Evolutionary conservation across 1,140 invertebrate species (phyloP), one percentile per base, ranked within the genome.

Genomic region (Chironomus striatipennis): DNA sequence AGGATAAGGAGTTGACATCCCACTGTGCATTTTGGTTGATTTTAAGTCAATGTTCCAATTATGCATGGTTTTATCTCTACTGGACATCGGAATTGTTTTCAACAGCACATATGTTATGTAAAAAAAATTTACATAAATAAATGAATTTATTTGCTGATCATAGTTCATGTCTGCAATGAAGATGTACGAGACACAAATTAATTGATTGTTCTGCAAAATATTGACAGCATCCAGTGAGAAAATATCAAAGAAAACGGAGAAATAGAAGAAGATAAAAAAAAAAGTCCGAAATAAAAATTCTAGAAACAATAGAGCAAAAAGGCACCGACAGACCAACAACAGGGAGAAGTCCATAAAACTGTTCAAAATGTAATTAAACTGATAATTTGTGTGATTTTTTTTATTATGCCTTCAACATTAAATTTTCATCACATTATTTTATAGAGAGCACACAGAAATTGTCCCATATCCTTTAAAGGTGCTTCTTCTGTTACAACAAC

Each of bases 61-160:
- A 57, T 57, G 47, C 47, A 57, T 57, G 47, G 47, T 57, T 57
- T 57, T 57, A 57, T 57, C 47, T n/a, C 47, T n/a, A 57, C 12
- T 57, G 47, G 47, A 57, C 12, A 15, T 57, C 47, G 47, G 47
- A 12, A 57, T 57, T 57, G 12, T 15, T 57, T 57, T 15, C 12
- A 47, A 34, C 24, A 34, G 24, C 24, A 34, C 24, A 34, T 34
- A 57, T 5, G 12, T 5, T n/a, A 57, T 34, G 47, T 15, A 47
- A 47, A 47, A 34, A 34, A 34, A 34, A 34, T 34, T 34, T 34
- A 34, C 24, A 34, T 34, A 34, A 34, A 34, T 34, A 34, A 34
- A 34, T 34, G 24, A 5, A 34, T 34, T 34, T 34, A 34, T 34
- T 34, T 34, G 5, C 24, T 34, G 24, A 5, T 2, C 24, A 34